These are phyloP conservation scores for Psammodynastes pulverulentus DNA, from an alignment of 2,113 vertebrate species.

Conservation along the genomic window DNA sequence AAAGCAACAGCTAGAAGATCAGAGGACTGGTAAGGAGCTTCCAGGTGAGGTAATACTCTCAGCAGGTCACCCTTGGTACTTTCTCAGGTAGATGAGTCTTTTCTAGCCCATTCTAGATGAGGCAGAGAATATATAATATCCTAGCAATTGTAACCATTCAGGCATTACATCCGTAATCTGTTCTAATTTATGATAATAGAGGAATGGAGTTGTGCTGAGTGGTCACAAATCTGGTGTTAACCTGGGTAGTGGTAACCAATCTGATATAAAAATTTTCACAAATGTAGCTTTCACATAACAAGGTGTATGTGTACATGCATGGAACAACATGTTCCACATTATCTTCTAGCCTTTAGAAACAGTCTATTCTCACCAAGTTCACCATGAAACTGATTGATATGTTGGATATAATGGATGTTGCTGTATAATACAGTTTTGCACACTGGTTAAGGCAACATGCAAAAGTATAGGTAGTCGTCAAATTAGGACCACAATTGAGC, in stretches of 20 bases:
- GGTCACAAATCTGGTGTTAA: not conserved
- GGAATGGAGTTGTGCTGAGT: not conserved
- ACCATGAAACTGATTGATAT: not conserved
- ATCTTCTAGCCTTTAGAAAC: not conserved
- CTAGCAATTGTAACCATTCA: not conserved
- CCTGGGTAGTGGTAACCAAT: not conserved
- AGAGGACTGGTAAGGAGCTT: not conserved
- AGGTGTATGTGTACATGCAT: not conserved
- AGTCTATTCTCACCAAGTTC: not conserved
- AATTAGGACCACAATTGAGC: not conserved
- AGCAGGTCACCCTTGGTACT: not conserved
- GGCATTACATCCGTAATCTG: not conserved
- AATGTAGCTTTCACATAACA: not conserved
- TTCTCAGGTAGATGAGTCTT: too few relatives aligned
- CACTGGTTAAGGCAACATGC: not conserved
- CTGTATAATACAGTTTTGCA: not conserved
- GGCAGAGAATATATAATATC: not conserved
- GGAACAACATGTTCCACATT: not conserved
- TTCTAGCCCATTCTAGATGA: not conserved
- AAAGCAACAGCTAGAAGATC: not conserved
- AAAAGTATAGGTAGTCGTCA: not conserved
- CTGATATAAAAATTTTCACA: not conserved
- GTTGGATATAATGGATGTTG: not conserved
- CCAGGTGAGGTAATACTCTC: not conserved
- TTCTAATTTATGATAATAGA: not conserved